phyloP scores from a whole-genome alignment of 2,888 invertebrate genomes.

The Apeira syringaria region DNA sequence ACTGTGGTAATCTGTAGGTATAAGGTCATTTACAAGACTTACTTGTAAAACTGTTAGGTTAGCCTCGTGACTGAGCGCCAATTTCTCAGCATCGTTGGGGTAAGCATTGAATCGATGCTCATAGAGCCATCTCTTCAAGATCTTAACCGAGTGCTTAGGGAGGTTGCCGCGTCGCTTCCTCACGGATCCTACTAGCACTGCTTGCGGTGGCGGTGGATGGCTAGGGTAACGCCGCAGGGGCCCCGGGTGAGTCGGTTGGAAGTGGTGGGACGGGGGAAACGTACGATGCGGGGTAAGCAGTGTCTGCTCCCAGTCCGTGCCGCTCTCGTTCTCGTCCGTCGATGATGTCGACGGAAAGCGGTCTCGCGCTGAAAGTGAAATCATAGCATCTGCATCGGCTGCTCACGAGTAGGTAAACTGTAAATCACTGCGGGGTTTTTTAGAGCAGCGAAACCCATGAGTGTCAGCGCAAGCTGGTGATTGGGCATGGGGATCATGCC shows the following conservation, averaged over 20 bases:
- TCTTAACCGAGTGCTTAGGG: constrained; percentile 96
- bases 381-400: no score
- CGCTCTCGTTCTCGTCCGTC: constrained; percentile 85
- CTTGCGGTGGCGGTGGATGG: constrained; percentile 27
- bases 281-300: constrained; percentile 25
- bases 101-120: constrained; percentile 98
- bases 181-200: constrained; percentile 76
- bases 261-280: constrained; percentile 22
- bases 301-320: constrained; percentile 75
- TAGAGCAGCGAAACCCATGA: no score
- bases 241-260: constrained; percentile 24
- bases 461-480: no score
- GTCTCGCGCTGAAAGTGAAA: constrained; percentile 79
- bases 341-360: constrained; percentile 88
- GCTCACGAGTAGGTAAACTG: no score
- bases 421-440: no score
- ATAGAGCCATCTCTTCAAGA: constrained; percentile 95
- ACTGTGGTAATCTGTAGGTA: no score
- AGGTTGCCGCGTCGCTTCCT: constrained; percentile 95
- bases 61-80: constrained; percentile 92
- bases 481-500: no score
- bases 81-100: constrained; percentile 96
- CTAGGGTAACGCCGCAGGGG: constrained; percentile 31
- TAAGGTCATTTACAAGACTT: constrained; percentile 25
- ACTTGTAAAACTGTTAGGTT: constrained; percentile 94